Conservation (phyloP, 1,140 invertebrate species). For the Drosophila nebulosa region DNA sequence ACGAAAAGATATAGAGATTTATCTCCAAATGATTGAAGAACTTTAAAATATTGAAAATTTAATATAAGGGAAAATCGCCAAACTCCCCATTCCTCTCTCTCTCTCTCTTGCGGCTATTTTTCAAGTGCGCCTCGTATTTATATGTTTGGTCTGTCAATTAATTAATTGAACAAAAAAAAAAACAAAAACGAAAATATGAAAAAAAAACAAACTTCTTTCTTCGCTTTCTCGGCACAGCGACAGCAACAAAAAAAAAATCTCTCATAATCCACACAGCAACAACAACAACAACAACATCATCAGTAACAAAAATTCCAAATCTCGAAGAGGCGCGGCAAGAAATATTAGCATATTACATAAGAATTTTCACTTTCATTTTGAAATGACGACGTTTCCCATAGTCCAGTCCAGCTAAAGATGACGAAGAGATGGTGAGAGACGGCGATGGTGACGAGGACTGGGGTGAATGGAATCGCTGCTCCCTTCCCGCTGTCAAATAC, state of each 20-base stretch:
- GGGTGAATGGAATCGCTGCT: conserved; percentile 10
- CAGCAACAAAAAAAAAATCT: conserved; percentile 26
- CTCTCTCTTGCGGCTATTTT: neutral
- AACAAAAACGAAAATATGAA: neutral
- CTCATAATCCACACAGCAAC: conserved; percentile 35
- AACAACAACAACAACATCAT: neutral
- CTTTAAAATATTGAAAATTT: neutral
- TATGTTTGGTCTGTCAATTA: neutral
- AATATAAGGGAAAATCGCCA: too few relatives aligned
- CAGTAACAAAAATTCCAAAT: conserved; percentile 18
- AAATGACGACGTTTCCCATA: conserved; percentile 13
- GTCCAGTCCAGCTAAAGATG: neutral
- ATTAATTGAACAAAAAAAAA: neutral
- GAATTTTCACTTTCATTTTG: conserved; percentile 59
- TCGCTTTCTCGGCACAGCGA: conserved; percentile 30
- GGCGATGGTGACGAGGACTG: neutral
- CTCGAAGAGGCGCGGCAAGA: conserved; percentile 39
- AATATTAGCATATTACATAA: conserved; percentile 62
- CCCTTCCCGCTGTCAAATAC: conserved; percentile 32
- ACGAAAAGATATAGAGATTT: too few relatives aligned
- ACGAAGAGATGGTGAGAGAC: neutral
- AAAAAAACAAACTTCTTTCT: conserved; percentile 10
- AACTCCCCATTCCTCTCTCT: too few relatives aligned
- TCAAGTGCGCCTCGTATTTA: neutral
- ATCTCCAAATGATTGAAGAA: too few relatives aligned